Evolutionary conservation across 2,797 vertebrate species (phyloP).

Genomic region (Dermochelys coriacea): DNA sequence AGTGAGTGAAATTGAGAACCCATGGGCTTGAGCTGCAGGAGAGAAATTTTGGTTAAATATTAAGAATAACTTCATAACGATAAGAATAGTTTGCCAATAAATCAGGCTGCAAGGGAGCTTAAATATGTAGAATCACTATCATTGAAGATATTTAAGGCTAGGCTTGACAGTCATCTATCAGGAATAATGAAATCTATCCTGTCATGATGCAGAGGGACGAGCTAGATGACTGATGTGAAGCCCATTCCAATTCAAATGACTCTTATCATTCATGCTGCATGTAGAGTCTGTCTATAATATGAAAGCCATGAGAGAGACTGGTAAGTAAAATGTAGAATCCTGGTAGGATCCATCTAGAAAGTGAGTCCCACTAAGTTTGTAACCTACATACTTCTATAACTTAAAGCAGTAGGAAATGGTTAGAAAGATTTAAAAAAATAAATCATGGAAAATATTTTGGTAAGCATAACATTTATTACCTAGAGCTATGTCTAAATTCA

Average conservation of each 20-base stretch:
- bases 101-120: background rate
- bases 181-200: conserved; percentile 7
- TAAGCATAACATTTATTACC: background rate
- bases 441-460: background rate
- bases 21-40: background rate
- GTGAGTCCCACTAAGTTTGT: background rate
- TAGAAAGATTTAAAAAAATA: background rate
- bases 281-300: background rate
- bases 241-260: background rate
- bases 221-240: background rate
- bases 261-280: background rate
- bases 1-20: background rate
- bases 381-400: background rate
- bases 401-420: background rate
- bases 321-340: background rate
- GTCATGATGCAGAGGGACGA: background rate
- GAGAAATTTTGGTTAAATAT: background rate
- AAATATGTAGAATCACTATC: background rate
- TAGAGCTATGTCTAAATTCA: background rate
- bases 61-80: background rate
- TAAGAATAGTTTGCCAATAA: background rate
- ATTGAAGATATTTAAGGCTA: background rate
- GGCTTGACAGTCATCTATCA: background rate
- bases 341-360: background rate
- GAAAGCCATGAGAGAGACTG: background rate